Percentiles rank a stretch among this genome's conserved stretches.
Evolutionary conservation across 35 echinoderm and acorn worm genomes (phyloP).

Genomic region (Stichopus chloronotus): DNA sequence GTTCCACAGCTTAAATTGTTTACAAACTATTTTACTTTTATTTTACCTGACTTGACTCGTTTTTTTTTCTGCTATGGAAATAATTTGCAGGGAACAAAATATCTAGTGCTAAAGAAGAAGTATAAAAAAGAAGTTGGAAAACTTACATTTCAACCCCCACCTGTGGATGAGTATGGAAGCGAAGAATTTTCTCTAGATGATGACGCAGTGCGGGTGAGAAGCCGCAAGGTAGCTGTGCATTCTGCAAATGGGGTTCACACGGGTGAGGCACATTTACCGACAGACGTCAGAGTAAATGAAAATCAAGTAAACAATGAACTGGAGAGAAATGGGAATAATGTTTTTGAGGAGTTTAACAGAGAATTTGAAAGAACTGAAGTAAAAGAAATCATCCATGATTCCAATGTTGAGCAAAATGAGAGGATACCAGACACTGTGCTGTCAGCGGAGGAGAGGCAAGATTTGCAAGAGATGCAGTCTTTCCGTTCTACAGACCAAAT

Average conservation of each 20-base stretch:
- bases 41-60: too few species aligned
- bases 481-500: not conserved
- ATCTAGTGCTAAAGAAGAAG: conserved; percentile 42
- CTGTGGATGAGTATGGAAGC: not conserved
- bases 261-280: not conserved
- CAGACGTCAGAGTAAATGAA: not conserved
- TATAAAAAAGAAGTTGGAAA: conserved; percentile 42
- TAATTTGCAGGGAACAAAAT: conserved; percentile 31
- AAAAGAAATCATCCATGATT: not conserved
- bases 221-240: not conserved
- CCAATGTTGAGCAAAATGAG: not conserved
- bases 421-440: not conserved
- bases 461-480: not conserved
- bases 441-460: not conserved
- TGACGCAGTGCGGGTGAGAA: not conserved
- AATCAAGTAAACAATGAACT: not conserved
- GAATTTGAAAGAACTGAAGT: conserved; percentile 10
- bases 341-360: not conserved
- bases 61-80: not conserved
- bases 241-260: not conserved
- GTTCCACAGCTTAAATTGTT: too few species aligned
- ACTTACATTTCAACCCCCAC: conserved; percentile 32
- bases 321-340: not conserved
- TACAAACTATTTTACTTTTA: too few species aligned
- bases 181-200: not conserved